Conservation (phyloP, 2,113 vertebrate genomes). For the Dolichallabes microphthalmus region DNA sequence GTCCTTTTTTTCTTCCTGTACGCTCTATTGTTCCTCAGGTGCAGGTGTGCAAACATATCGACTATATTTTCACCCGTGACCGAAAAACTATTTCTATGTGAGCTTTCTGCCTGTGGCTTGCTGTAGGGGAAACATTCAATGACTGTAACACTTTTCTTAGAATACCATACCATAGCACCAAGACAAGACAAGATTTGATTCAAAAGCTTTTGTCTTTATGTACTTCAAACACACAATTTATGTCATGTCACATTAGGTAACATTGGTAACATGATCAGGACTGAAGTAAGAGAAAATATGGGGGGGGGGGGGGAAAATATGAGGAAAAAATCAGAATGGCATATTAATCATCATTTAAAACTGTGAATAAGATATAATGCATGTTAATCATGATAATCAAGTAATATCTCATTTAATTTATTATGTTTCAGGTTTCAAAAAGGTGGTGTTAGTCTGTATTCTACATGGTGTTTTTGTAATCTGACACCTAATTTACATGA, state of each 20-base stretch:
- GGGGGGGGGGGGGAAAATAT: too few relatives aligned
- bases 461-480: not conserved
- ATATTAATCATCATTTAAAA: not conserved
- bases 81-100: not conserved
- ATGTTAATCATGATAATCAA: not conserved
- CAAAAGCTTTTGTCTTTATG: not conserved
- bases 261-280: not conserved
- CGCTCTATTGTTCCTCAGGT: conserved; percentile 1
- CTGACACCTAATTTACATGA: not conserved
- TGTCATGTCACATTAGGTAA: not conserved
- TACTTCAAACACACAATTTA: not conserved
- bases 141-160: not conserved
- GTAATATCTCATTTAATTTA: not conserved
- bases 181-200: not conserved
- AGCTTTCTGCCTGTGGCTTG: conserved; percentile 3
- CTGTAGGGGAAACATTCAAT: not conserved
- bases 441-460: not conserved
- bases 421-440: not conserved
- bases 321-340: not conserved
- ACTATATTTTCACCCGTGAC: conserved; percentile 19
- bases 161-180: not conserved
- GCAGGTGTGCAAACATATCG: conserved; percentile 42
- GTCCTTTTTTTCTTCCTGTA: not conserved
- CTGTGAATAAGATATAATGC: not conserved
- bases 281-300: not conserved